A percentile compares a stretch with the other conserved stretches of the same genome.
These are phyloP conservation scores for Apostichopus japonicus DNA, from an alignment of 35 echinoderm and acorn worm genomes.

Conservation along the genomic window DNA sequence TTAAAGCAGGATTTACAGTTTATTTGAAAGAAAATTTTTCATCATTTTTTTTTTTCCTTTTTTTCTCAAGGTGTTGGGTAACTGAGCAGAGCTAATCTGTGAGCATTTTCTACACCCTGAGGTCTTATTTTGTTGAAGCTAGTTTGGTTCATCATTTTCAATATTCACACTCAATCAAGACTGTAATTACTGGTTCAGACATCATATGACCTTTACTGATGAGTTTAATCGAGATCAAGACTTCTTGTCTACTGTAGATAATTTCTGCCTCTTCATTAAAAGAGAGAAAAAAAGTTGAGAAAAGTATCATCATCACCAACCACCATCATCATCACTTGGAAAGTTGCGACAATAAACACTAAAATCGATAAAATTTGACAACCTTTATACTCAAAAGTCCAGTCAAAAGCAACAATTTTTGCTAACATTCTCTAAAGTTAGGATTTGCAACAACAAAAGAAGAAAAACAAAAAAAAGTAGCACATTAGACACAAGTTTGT, in stretches of 20 bases:
- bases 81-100: constrained; percentile 47
- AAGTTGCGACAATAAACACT: background rate
- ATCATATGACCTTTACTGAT: constrained; percentile 22
- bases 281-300: background rate
- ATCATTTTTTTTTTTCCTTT: background rate
- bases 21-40: constrained; percentile 26
- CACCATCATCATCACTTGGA: background rate
- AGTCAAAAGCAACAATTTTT: no score
- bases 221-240: constrained; percentile 45
- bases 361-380: no score
- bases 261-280: constrained; percentile 5
- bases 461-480: no score
- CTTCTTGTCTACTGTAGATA: constrained; percentile 34
- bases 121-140: constrained; percentile 42
- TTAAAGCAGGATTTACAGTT: constrained; percentile 33
- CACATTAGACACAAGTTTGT: no score
- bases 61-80: constrained; percentile 52
- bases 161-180: constrained; percentile 51
- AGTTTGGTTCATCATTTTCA: constrained; percentile 14
- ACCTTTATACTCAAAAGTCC: no score
- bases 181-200: constrained; percentile 59
- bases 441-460: no score
- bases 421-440: no score
- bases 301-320: background rate
- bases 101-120: constrained; percentile 38